Conservation (phyloP, 1,140 invertebrate genomes). For the Dendroctonus ponderosae region DNA sequence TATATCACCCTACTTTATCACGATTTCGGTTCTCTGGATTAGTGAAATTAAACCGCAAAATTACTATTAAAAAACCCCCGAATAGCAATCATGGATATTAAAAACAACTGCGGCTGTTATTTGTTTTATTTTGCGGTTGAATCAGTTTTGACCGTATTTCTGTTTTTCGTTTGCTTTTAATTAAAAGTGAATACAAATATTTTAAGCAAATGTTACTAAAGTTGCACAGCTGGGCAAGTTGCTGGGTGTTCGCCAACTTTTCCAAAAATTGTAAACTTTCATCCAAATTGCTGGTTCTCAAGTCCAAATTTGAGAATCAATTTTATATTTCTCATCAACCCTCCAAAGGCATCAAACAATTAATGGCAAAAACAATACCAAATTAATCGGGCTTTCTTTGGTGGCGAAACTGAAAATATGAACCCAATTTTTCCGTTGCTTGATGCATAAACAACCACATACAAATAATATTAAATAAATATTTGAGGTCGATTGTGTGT, state of each 20-base stretch:
- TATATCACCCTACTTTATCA: no score
- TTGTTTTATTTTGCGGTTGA: conserved; percentile 12
- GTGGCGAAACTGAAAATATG: background rate
- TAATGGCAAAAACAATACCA: no score
- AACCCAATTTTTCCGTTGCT: background rate
- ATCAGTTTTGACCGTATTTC: conserved; percentile 2
- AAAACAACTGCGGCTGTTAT: background rate
- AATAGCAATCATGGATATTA: conserved; percentile 4
- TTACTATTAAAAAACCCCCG: background rate
- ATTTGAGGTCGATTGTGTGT: no score
- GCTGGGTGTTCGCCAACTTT: background rate
- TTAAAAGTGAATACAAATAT: background rate
- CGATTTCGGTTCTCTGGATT: no score
- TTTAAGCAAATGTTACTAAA: background rate
- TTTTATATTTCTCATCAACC: conserved; percentile 3
- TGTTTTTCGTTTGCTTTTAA: background rate
- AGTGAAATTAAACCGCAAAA: background rate
- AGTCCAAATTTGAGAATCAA: no score
- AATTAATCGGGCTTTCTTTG: background rate
- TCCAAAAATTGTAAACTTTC: background rate
- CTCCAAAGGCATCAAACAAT: background rate
- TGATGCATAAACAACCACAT: background rate
- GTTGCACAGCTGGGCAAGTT: background rate
- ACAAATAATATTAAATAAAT: no score
- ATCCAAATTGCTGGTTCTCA: background rate